These are phyloP conservation scores for Matsumurasca onukii DNA, from an alignment of 1,140 invertebrate genomes.

Conservation along the genomic window DNA sequence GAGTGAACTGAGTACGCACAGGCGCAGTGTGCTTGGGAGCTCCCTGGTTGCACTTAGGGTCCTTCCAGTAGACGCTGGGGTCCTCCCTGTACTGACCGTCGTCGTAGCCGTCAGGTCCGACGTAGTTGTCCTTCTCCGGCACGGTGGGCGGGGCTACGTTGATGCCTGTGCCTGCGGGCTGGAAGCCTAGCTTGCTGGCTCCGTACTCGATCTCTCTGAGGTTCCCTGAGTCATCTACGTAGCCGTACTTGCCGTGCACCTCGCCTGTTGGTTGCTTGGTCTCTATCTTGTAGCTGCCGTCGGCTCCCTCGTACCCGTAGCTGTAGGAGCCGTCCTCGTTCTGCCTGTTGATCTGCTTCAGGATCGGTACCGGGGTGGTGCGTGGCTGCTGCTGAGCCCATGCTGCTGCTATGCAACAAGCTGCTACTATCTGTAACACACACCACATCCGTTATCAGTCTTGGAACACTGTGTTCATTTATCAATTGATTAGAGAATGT, in stretches of 20 bases:
- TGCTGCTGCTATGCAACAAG: slow-evolving; percentile 35
- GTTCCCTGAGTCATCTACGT: slow-evolving; percentile 75
- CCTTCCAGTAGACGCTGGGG: slow-evolving; percentile 73
- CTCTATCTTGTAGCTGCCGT: slow-evolving; percentile 91
- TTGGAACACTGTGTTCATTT: too few species aligned
- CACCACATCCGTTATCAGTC: not conserved
- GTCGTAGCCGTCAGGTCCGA: slow-evolving; percentile 57
- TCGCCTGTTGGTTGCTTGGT: slow-evolving; percentile 80
- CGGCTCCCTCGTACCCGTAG: slow-evolving; percentile 85
- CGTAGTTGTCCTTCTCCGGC: slow-evolving; percentile 47
- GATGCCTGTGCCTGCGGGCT: slow-evolving; percentile 72
- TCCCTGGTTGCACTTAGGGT: slow-evolving; percentile 64
- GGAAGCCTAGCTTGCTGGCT: slow-evolving; percentile 71
- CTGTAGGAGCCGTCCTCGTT: slow-evolving; percentile 86
- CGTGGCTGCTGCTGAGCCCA: slow-evolving; percentile 44
- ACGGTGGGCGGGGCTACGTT: slow-evolving; percentile 75
- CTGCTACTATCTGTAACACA: slow-evolving; percentile 44
- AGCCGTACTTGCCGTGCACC: slow-evolving; percentile 80
- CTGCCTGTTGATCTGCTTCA: slow-evolving; percentile 71
- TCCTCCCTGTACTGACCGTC: slow-evolving; percentile 82
- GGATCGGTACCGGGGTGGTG: slow-evolving; percentile 66
- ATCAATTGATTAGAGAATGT: too few species aligned
- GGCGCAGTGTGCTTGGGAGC: slow-evolving; percentile 31
- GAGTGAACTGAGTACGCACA: not conserved
- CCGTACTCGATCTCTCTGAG: slow-evolving; percentile 73